Conservation (phyloP, 2,113 vertebrate genomes). For the Meles meles region DNA sequence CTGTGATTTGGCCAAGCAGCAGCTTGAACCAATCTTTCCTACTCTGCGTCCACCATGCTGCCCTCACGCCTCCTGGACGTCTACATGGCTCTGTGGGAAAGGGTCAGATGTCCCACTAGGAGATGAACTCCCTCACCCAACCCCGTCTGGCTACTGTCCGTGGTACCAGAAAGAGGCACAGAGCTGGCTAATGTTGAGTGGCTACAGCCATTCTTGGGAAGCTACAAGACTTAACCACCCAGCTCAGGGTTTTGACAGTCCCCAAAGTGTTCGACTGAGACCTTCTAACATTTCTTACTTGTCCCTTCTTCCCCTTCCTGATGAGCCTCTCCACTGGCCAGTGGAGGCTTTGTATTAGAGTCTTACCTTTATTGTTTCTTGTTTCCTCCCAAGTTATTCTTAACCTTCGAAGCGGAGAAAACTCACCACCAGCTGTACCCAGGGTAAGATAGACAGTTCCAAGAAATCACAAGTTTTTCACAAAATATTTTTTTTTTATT, state of each 20-base stretch:
- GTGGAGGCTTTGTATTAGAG: not conserved
- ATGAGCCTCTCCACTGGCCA: not conserved
- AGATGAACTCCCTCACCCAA: not conserved
- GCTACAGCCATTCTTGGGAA: not conserved
- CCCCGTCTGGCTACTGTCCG: not conserved
- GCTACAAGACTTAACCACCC: not conserved
- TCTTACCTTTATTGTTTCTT: not conserved
- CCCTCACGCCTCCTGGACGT: not conserved
- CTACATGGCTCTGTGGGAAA: not conserved
- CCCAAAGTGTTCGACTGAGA: rapidly evolving
- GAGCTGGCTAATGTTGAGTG: not conserved
- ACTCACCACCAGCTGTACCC: not conserved
- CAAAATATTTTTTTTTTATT: not conserved
- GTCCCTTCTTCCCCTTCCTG: not conserved
- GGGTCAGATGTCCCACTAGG: not conserved
- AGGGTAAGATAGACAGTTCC: not conserved
- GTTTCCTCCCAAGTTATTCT: not conserved
- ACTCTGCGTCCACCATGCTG: rapidly evolving
- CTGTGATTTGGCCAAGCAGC: not conserved
- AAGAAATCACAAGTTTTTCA: not conserved
- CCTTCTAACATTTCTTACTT: not conserved
- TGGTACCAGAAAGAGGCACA: not conserved
- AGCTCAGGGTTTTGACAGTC: not conserved
- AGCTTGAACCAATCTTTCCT: not conserved
- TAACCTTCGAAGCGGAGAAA: not conserved